Conservation (phyloP, 2,797 vertebrate species). For the Phaenicophaeus curvirostris region DNA sequence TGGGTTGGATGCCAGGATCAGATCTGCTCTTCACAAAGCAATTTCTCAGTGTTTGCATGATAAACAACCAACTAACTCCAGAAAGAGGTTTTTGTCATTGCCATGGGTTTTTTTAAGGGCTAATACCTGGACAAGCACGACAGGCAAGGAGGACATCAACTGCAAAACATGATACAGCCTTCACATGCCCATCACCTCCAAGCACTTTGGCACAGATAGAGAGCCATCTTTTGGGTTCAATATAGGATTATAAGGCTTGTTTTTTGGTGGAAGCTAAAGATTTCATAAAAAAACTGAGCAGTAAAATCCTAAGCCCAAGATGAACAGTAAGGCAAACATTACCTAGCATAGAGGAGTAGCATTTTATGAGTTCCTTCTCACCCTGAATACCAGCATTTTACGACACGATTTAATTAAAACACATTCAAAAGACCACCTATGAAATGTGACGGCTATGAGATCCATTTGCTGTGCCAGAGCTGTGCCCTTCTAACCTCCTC, state of each 20-base stretch:
- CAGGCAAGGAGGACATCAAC: background rate
- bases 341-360: conserved; percentile 52
- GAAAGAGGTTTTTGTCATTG: background rate
- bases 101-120: rapidly evolving
- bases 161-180: background rate
- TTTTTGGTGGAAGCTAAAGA: conserved; percentile 40
- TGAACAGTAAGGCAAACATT: conserved; percentile 53
- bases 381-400: conserved; percentile 67
- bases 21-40: background rate
- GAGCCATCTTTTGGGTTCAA: background rate
- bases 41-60: background rate
- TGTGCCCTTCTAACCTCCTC: background rate
- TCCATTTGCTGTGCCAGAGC: background rate
- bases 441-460: background rate
- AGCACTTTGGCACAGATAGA: background rate
- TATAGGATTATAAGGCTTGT: background rate
- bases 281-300: conserved; percentile 42
- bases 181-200: background rate
- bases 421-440: conserved; percentile 59
- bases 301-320: conserved; percentile 24
- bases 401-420: conserved; percentile 59
- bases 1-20: background rate
- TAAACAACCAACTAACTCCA: background rate
- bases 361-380: conserved; percentile 71
- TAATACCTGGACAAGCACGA: background rate